Base-by-base conservation (phyloP, 2,797 vertebrate species). In the Apodemus agrarius region DNA sequence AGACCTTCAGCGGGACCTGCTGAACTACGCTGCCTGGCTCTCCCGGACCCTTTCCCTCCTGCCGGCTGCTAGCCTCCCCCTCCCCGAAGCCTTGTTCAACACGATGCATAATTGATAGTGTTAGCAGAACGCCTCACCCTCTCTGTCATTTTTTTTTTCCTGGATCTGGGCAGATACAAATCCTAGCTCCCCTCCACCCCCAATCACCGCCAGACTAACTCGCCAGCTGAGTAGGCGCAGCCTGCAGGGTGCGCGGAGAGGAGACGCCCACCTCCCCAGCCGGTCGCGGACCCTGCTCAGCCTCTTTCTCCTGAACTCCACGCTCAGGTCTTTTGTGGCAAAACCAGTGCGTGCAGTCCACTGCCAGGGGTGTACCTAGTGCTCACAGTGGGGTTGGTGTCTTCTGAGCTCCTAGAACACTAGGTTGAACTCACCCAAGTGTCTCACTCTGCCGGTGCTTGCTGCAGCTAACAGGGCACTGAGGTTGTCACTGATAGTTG, bases 41-140 rank as follows among this genome's bases (percentile, higher is more conserved):
- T 8, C 22, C 57, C 57, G 10, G 88, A 90, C 85, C 74, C 90
- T 96, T 91, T 29, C 34, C 31, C 43, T 75, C 34, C 12, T 37
- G 24, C 37, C 59, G 2, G n/a, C 95, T 46, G 34, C 96, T 59
- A 78, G 75, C 92, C 88, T 75, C 95, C 93, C 93, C 95, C 97
- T 94, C 90, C 93, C 94, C 54, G 90, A 67, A 94, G 75, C 96
- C 91, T 90, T 80, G 79, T 97, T 96, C 97, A 97, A 96, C 97
- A 95, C 61, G 52, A 98, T 97, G 96, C 98, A 98, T 96, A 97
- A 98, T 98, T 97, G 98, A 98, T 97, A 97, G 97, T 96, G 96
- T 97, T 95, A 98, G 96, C 61, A 74, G 91, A 93, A 98, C 96
- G 91, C 96, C 97, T 97, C 96, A 43, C 91, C 88, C 92, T 93